These are phyloP conservation scores for Caenorhabditis sp. DNA, from an alignment of 2,888 invertebrate species.

Conservation along the genomic window DNA sequence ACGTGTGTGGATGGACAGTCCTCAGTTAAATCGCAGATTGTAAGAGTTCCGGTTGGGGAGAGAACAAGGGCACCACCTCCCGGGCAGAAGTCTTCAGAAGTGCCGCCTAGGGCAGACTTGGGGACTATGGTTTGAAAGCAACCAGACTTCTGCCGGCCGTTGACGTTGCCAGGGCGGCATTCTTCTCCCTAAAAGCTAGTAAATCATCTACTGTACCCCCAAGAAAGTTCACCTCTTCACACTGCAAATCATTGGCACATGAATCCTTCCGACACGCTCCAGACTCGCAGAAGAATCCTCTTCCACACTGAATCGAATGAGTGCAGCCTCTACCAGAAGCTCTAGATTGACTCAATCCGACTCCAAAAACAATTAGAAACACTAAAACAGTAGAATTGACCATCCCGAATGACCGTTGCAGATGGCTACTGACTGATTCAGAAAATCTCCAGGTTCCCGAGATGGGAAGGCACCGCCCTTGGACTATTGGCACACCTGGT, in stretches of 20 bases:
- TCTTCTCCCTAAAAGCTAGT: constrained; percentile 66
- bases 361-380: neutral
- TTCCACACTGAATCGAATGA: constrained; percentile 65
- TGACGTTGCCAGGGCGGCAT: constrained; percentile 76
- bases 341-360: neutral
- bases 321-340: constrained; percentile 59
- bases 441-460: constrained; percentile 19
- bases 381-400: constrained; percentile 17
- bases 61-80: constrained; percentile 78
- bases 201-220: neutral
- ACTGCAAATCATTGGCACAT: constrained; percentile 62
- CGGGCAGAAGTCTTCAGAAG: constrained; percentile 75
- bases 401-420: constrained; percentile 18
- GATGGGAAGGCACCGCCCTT: constrained; percentile 27
- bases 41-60: constrained; percentile 69
- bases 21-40: constrained; percentile 76
- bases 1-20: constrained; percentile 75
- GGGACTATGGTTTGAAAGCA: constrained; percentile 70
- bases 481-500: constrained; percentile 54
- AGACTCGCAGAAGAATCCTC: constrained; percentile 68
- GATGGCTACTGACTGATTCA: constrained; percentile 54
- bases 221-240: constrained; percentile 58
- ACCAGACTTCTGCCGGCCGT: constrained; percentile 72
- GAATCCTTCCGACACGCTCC: constrained; percentile 65
- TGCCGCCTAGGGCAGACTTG: constrained; percentile 48